These are phyloP conservation scores for Nyctibius bracteatus DNA, from an alignment of 2,113 vertebrate species.

Conservation along the genomic window DNA sequence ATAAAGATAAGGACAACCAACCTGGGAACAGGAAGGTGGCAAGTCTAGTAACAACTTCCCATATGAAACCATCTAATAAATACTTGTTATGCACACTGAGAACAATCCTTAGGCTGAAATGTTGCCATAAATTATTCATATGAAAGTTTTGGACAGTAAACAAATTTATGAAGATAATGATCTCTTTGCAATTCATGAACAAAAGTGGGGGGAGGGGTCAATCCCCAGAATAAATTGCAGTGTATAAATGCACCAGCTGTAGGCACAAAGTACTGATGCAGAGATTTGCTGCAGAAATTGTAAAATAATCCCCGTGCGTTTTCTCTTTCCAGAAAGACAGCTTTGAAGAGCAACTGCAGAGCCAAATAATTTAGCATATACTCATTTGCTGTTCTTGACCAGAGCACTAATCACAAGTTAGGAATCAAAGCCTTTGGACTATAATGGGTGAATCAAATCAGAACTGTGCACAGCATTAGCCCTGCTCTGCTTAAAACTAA, in stretches of 20 bases:
- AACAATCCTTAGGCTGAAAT: conserved; percentile 41
- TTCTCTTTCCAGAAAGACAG: not conserved
- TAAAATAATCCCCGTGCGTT: not conserved
- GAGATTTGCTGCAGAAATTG: conserved; percentile 24
- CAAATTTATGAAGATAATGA: conserved; percentile 58
- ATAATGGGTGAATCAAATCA: conserved; percentile 30
- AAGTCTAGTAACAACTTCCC: conserved; percentile 40
- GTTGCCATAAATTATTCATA: conserved; percentile 59
- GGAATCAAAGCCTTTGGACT: conserved; percentile 38
- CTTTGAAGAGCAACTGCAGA: conserved; percentile 38
- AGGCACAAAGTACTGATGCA: conserved; percentile 3
- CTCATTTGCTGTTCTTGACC: conserved; percentile 42
- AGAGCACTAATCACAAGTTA: conserved; percentile 22
- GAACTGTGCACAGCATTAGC: conserved; percentile 22
- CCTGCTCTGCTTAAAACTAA: not conserved
- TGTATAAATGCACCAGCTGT: conserved; percentile 24
- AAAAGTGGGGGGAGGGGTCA: conserved; percentile 26
- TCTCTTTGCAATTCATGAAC: conserved; percentile 58
- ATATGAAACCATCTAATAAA: conserved; percentile 42
- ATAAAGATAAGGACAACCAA: conserved; percentile 42
- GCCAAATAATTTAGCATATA: conserved; percentile 28
- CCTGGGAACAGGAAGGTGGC: not conserved
- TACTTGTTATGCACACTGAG: conserved; percentile 42
- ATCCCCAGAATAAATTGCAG: conserved; percentile 34
- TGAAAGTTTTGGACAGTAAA: conserved; percentile 51